Percentiles rank a stretch among this genome's conserved stretches.
Conservation (phyloP, 1,140 invertebrate genomes). For the Ceratoteleas bidentatus region DNA sequence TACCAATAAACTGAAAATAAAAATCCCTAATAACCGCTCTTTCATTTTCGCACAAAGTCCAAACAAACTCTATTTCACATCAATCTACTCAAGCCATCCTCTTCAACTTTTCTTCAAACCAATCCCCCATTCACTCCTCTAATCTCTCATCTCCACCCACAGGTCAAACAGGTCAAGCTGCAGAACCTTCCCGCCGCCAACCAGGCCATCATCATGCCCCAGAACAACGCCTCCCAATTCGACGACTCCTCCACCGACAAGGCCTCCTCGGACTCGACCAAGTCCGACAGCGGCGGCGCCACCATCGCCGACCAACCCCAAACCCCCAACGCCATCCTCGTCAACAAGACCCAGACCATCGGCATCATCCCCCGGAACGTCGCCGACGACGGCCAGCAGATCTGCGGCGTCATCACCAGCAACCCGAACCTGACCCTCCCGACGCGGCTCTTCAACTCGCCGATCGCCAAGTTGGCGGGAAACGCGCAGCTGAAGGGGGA, state of each 20-base stretch:
- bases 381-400: constrained; percentile 72
- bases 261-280: constrained; percentile 43
- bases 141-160: constrained; percentile 57
- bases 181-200: constrained; percentile 69
- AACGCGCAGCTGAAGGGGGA: constrained; percentile 68
- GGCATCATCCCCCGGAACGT: constrained; percentile 74
- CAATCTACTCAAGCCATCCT: no score
- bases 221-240: constrained; percentile 64
- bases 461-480: constrained; percentile 71
- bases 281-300: constrained; percentile 54
- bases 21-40: no score
- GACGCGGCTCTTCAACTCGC: constrained; percentile 77
- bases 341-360: constrained; percentile 75
- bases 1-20: no score
- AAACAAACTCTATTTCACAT: no score
- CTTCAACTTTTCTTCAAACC: no score
- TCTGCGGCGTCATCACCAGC: constrained; percentile 79
- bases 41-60: no score
- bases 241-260: constrained; percentile 61
- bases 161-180: constrained; percentile 77
- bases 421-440: constrained; percentile 75
- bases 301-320: constrained; percentile 28
- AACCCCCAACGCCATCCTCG: constrained; percentile 70
- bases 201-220: constrained; percentile 58
- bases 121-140: no score